phyloP scores from a whole-genome alignment of 1,140 invertebrate genomes.

The Macrobrachium nipponense region DNA sequence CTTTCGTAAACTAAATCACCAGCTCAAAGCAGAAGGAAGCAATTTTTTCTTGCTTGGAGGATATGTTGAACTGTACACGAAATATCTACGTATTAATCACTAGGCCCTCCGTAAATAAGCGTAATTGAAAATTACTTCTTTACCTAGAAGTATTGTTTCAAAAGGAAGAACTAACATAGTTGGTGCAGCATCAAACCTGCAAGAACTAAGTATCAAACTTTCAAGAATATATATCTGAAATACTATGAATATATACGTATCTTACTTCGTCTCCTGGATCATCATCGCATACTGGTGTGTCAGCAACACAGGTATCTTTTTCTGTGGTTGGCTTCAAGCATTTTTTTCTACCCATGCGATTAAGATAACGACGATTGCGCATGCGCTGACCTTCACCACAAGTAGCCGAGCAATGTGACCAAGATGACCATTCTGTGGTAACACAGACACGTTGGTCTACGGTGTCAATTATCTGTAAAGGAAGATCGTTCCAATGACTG shows the following conservation, averaged over 20 bases:
- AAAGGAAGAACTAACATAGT: too few relatives aligned
- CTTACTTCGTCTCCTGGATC: constrained; percentile 5
- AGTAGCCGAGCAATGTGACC: constrained; percentile 73
- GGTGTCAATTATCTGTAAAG: background rate
- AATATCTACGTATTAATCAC: too few relatives aligned
- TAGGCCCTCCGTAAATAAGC: too few relatives aligned
- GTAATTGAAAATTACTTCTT: too few relatives aligned
- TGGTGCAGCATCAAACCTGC: too few relatives aligned
- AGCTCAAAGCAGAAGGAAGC: too few relatives aligned
- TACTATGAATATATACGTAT: background rate
- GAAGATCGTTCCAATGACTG: background rate
- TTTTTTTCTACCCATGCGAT: constrained; percentile 70
- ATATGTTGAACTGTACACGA: too few relatives aligned
- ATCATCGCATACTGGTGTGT: constrained; percentile 59
- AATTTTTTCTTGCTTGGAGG: too few relatives aligned
- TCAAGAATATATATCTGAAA: too few relatives aligned
- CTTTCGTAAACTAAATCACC: too few relatives aligned
- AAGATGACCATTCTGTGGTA: constrained; percentile 73
- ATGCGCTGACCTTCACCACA: constrained; percentile 73
- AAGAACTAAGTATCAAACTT: too few relatives aligned
- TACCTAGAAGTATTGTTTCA: too few relatives aligned
- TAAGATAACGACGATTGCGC: constrained; percentile 70
- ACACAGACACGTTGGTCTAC: constrained; percentile 68
- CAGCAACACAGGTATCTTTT: constrained; percentile 80
- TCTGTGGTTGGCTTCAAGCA: constrained; percentile 81